These are phyloP conservation scores for Drosophila neonasuta DNA, from an alignment of 2,888 invertebrate species.

Conservation along the genomic window DNA sequence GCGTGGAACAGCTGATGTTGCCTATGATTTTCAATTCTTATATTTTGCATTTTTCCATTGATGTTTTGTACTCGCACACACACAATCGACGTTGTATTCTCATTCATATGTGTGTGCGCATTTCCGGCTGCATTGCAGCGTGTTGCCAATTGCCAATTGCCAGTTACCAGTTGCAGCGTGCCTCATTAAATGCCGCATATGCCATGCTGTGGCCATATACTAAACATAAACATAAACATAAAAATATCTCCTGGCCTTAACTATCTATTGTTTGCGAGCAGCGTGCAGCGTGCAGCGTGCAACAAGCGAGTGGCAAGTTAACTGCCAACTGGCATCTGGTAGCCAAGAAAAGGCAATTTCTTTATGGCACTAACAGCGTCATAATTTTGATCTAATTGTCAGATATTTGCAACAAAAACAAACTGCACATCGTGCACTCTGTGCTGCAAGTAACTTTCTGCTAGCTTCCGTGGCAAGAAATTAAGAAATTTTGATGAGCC, in stretches of 20 bases:
- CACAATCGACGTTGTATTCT: slow-evolving; percentile 1
- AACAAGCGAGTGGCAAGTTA: slow-evolving; percentile 11
- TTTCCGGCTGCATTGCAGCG: slow-evolving; percentile 45
- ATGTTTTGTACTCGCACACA: not conserved
- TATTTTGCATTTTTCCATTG: not conserved
- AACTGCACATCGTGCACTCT: slow-evolving; percentile 42
- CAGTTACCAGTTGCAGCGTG: slow-evolving; percentile 22
- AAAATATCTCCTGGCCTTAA: slow-evolving; percentile 58
- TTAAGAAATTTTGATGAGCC: slow-evolving; percentile 72
- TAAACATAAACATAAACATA: slow-evolving; percentile 58
- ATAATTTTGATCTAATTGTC: slow-evolving; percentile 81
- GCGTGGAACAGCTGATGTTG: slow-evolving; percentile 49
- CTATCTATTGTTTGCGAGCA: slow-evolving; percentile 69
- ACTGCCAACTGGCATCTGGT: slow-evolving; percentile 32
- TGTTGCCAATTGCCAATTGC: slow-evolving; percentile 11
- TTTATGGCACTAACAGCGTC: slow-evolving; percentile 76
- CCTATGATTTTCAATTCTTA: slow-evolving; percentile 32
- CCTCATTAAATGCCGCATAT: slow-evolving; percentile 69
- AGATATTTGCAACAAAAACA: slow-evolving; percentile 68
- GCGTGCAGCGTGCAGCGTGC: slow-evolving; percentile 31
- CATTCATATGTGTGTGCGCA: slow-evolving; percentile 35
- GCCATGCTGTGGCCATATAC: slow-evolving; percentile 61
- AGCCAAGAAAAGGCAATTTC: slow-evolving; percentile 66
- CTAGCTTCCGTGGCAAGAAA: slow-evolving; percentile 41
- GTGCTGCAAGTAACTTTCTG: slow-evolving; percentile 9